A percentile compares a stretch with the other conserved stretches of the same genome.
phyloP scores from a whole-genome alignment of 2,113 vertebrate species.

The Natator depressus region DNA sequence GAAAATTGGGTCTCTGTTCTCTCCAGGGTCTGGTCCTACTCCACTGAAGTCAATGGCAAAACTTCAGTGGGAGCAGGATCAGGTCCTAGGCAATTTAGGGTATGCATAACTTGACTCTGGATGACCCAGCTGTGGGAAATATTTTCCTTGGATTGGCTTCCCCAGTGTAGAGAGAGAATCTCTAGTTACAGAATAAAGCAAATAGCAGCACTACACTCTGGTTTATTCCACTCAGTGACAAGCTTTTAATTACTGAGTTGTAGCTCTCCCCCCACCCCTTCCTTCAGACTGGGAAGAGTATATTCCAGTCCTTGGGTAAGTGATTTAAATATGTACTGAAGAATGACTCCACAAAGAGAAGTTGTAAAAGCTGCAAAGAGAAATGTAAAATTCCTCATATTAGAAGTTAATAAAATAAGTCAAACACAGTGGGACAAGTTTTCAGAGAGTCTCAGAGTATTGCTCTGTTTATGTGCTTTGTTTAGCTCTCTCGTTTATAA shows the following conservation, averaged over 20 bases:
- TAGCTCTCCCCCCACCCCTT: not conserved
- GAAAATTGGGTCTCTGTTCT: constrained; percentile 66
- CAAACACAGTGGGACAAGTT: not conserved
- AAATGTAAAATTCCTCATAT: not conserved
- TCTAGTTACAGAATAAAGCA: not conserved
- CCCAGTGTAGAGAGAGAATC: not conserved
- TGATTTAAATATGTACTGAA: not conserved
- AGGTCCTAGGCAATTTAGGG: not conserved
- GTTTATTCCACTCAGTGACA: not conserved
- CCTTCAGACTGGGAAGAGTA: not conserved
- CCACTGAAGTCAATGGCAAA: not conserved
- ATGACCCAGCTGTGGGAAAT: constrained; percentile 40
- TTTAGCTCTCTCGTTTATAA: constrained; percentile 16
- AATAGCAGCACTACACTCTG: not conserved
- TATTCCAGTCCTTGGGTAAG: not conserved
- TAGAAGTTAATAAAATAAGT: not conserved
- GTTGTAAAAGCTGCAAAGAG: not conserved
- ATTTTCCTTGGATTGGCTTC: constrained; percentile 30
- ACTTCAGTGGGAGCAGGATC: not conserved
- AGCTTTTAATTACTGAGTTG: not conserved
- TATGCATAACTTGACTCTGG: not conserved
- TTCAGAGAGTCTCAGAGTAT: not conserved
- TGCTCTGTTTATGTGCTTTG: not conserved
- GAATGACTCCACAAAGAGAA: not conserved
- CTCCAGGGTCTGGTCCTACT: not conserved